Evolutionary conservation across 2,797 vertebrate genomes (phyloP), one percentile per base, ranked within the genome.

Genomic region (Chanos chanos): DNA sequence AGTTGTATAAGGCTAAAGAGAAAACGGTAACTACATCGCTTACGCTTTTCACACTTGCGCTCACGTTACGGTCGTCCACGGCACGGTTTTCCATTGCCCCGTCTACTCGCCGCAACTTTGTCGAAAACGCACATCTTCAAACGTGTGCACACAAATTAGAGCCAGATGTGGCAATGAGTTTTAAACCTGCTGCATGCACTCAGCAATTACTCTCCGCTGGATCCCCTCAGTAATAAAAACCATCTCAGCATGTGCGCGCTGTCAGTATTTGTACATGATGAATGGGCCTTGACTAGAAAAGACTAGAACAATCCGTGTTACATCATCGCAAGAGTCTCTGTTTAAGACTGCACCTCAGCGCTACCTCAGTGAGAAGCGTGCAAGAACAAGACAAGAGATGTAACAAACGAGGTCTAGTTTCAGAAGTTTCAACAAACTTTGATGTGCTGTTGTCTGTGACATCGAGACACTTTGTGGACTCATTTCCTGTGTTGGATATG

Each of bases 111-210:
- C 34, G 61, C 24, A 25, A 28, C 53, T 36, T 56, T 21, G 12
- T 28, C n/a, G 28, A 8, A 24, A 34, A 25, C 4, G 3, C 15
- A 39, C 12, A 54, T 9, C 36, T 25, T 5, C 36, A 47, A 54
- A 52, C 9, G 15, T 36, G 13, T 44, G 21, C 1, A 5, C 12
- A 51, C 10, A 67, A 31, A 56, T 28, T 53, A 45, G 18, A 8
- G 22, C 48, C 68, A 61, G 61, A 53, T 57, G 56, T 39, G 21
- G 36, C 10, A 7, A 34, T 36, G 7, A 24, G 5, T 36, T 48
- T 15, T 36, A 15, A 10, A 58, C 45, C 61, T 24, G n/a, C 44
- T 41, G 16, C 13, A 24, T 21, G 7, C 44, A 43, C 19, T 18
- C n/a, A 40, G 40, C 39, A 41, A 39, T 9, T 4, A 40, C 12